phyloP scores from a whole-genome alignment of 2,113 vertebrate species.

The Seriola aureovittata region DNA sequence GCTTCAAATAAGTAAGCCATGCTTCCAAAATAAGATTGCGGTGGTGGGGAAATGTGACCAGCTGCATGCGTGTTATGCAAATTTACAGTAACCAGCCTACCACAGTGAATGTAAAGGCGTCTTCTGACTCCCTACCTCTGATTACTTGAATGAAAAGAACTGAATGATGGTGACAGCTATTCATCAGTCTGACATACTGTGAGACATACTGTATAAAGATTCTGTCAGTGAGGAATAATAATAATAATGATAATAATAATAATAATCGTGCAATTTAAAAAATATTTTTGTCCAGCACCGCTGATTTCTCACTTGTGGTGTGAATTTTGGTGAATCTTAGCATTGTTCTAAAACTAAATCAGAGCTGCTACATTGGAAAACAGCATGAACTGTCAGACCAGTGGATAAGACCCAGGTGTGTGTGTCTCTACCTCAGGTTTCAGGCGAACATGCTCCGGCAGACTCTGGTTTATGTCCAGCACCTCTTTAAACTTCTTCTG shows the following conservation, averaged over 20 bases:
- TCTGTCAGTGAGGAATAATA: not conserved
- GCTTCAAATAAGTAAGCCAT: no score
- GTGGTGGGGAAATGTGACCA: no score
- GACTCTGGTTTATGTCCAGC: conserved; percentile 83
- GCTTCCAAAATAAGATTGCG: no score
- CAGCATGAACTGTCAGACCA: not conserved
- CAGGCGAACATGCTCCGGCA: conserved; percentile 89
- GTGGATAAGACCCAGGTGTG: not conserved
- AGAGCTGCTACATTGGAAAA: not conserved
- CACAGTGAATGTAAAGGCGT: not conserved
- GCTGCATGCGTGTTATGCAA: no score
- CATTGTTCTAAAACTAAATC: no score
- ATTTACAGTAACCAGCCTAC: not conserved
- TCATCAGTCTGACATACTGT: not conserved
- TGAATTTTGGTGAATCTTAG: no score
- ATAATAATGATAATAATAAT: not conserved
- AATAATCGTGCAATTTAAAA: no score
- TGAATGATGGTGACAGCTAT: not conserved
- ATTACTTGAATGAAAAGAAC: not conserved
- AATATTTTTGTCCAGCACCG: no score
- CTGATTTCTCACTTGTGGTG: no score
- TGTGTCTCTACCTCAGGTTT: conserved; percentile 79
- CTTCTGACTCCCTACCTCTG: no score
- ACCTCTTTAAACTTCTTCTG: conserved; percentile 82
- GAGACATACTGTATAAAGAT: not conserved